These are phyloP conservation scores for Microcebus jonahi DNA, from an alignment of 2,113 vertebrate species.

Conservation along the genomic window DNA sequence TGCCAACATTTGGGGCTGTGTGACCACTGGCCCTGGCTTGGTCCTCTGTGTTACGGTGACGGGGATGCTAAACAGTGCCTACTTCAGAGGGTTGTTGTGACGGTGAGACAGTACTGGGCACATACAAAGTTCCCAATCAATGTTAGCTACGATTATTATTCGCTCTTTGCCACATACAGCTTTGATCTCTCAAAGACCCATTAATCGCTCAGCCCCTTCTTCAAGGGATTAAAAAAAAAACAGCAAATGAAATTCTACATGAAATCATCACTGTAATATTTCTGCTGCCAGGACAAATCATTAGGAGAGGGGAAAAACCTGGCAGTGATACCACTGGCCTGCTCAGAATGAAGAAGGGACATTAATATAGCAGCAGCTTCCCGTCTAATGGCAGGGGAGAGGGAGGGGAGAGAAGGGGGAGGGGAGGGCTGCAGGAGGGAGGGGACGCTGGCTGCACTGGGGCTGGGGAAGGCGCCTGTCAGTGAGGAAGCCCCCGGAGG, in stretches of 20 bases:
- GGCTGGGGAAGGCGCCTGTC: not conserved
- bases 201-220: conserved; percentile 74
- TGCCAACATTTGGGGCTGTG: not conserved
- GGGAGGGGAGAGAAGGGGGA: no score
- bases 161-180: conserved; percentile 64
- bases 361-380: conserved; percentile 36
- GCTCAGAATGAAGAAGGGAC: conserved; percentile 58
- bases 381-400: conserved; percentile 13
- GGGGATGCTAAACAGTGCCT: not conserved
- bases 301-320: conserved; percentile 11
- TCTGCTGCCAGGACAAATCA: conserved; percentile 76
- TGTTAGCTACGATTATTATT: conserved; percentile 59
- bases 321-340: conserved; percentile 54
- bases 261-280: conserved; percentile 78
- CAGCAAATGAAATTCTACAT: conserved; percentile 78
- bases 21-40: not conserved
- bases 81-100: not conserved
- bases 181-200: conserved; percentile 76
- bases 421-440: not conserved
- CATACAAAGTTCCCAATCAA: conserved; percentile 56
- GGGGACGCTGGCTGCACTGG: not conserved
- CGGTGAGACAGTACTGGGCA: not conserved
- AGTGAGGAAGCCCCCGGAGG: not conserved
- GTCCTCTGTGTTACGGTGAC: not conserved
- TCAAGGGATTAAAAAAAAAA: conserved; percentile 68